These are phyloP conservation scores for Hypsopygia costalis DNA, from an alignment of 2,888 invertebrate species.

Conservation along the genomic window DNA sequence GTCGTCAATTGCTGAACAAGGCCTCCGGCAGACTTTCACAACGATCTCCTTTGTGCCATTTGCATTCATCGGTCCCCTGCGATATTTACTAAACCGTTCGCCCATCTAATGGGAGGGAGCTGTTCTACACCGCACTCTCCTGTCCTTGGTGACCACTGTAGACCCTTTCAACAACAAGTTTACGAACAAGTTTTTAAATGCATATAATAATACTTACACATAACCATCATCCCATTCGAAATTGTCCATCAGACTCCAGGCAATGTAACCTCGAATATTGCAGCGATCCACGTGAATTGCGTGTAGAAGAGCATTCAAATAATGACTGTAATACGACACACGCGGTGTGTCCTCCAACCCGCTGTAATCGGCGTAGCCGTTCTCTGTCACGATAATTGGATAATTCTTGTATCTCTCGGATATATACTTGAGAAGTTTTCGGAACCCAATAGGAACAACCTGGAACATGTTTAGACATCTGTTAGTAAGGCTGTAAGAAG, in stretches of 20 bases:
- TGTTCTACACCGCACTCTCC: too few species aligned
- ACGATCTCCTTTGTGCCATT: too few species aligned
- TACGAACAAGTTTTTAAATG: too few species aligned
- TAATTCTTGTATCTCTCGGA: conserved; percentile 73
- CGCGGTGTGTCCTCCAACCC: conserved; percentile 74
- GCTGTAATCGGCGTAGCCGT: conserved; percentile 76
- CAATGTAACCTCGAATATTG: conserved; percentile 85
- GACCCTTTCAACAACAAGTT: too few species aligned
- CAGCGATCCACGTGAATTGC: conserved; percentile 81
- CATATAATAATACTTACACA: conserved; percentile 76
- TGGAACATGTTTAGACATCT: conserved; percentile 29
- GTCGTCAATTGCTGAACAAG: too few species aligned
- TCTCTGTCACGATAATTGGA: conserved; percentile 78
- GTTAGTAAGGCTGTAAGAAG: too few species aligned
- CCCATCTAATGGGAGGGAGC: too few species aligned
- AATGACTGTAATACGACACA: conserved; percentile 80
- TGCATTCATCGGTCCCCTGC: too few species aligned
- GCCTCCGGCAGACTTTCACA: too few species aligned
- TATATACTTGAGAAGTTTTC: conserved; percentile 77
- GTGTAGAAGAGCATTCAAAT: conserved; percentile 68
- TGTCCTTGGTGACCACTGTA: too few species aligned
- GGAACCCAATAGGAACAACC: conserved; percentile 81
- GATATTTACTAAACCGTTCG: too few species aligned
- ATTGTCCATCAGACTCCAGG: conserved; percentile 92
- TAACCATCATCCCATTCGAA: conserved; percentile 91